A percentile compares a stretch with the other conserved stretches of the same genome.
phyloP scores from a whole-genome alignment of 2,888 invertebrate species.

The Neoitamus cyanurus region DNA sequence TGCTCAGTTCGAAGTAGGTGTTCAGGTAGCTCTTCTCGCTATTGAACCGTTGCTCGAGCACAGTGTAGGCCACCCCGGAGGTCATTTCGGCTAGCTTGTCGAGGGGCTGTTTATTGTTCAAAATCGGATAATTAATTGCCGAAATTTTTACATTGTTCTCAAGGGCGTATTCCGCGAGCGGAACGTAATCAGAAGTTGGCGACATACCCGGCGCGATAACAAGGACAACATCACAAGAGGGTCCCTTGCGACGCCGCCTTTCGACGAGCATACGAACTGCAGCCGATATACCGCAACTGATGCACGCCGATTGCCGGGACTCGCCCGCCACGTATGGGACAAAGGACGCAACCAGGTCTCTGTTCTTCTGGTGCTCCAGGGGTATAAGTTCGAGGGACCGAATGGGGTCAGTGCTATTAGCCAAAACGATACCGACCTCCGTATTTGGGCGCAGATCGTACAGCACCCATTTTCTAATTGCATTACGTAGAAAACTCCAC shows the following conservation, averaged over 20 bases:
- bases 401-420: constrained; percentile 64
- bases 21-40: constrained; percentile 68
- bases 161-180: constrained; percentile 60
- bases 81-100: constrained; percentile 67
- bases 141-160: constrained; percentile 67
- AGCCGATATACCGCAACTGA: constrained; percentile 58
- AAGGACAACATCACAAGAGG: constrained; percentile 69
- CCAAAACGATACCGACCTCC: constrained; percentile 69
- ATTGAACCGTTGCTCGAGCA: constrained; percentile 69
- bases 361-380: constrained; percentile 60
- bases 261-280: constrained; percentile 67
- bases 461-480: constrained; percentile 71
- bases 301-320: constrained; percentile 67
- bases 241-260: constrained; percentile 64
- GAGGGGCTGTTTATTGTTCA: constrained; percentile 65
- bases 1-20: constrained; percentile 69
- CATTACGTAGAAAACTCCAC: constrained; percentile 71
- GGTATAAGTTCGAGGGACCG: constrained; percentile 62
- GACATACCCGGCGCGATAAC: constrained; percentile 70
- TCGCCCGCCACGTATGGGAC: constrained; percentile 70
- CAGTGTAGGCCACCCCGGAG: constrained; percentile 67
- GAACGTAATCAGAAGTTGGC: constrained; percentile 63
- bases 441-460: constrained; percentile 69
- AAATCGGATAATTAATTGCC: constrained; percentile 70
- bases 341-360: constrained; percentile 66